Conservation (phyloP, 2,888 invertebrate genomes). For the Dicycla oo region DNA sequence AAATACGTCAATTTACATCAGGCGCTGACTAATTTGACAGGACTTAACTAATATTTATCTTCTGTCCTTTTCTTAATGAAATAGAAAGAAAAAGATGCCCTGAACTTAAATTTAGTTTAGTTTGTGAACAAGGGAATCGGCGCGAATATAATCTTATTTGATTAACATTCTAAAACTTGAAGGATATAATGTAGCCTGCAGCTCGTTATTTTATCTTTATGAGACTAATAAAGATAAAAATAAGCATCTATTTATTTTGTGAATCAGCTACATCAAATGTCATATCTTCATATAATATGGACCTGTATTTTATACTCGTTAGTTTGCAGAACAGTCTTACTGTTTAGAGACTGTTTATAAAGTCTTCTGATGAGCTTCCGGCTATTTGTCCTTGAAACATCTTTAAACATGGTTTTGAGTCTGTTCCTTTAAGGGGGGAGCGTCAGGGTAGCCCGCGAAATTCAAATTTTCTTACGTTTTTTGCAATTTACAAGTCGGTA, state of each 20-base stretch:
- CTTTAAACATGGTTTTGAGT: neutral
- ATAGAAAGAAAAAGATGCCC: no score
- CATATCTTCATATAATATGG: neutral
- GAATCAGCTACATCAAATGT: neutral
- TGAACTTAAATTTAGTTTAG: no score
- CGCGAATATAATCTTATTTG: slow-evolving; percentile 18
- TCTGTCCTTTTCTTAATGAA: no score
- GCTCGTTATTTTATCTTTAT: slow-evolving; percentile 15
- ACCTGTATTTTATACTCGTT: slow-evolving; percentile 4
- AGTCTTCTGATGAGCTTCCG: slow-evolving; percentile 5
- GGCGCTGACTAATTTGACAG: no score
- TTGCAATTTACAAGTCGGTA: no score
- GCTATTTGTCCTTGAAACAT: neutral
- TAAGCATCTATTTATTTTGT: neutral
- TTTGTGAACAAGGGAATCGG: no score
- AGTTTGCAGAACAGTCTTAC: slow-evolving; percentile 9
- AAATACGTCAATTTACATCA: no score
- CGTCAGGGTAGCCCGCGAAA: no score
- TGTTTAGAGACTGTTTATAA: no score
- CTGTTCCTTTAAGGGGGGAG: no score
- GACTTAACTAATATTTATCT: no score
- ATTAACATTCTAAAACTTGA: neutral
- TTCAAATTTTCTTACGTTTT: no score
- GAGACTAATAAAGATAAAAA: slow-evolving; percentile 13
- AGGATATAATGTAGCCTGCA: neutral